These are phyloP conservation scores for Sardinella longiceps DNA, from an alignment of 2,797 vertebrate genomes.

Conservation along the genomic window DNA sequence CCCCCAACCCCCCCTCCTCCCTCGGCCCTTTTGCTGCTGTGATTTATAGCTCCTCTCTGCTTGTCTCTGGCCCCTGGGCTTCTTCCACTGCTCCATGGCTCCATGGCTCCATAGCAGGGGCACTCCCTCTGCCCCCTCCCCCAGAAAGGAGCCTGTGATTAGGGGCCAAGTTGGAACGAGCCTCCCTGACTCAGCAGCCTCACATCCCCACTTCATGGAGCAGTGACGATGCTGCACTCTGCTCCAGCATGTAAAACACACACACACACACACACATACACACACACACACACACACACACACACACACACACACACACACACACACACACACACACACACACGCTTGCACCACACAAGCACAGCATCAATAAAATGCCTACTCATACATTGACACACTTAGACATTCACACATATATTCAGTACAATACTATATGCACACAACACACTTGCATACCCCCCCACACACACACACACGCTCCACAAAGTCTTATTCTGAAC, in stretches of 20 bases:
- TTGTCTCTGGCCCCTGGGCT: conserved; percentile 38
- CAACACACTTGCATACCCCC: neutral
- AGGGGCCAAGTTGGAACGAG: conserved; percentile 42
- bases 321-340: conserved; percentile 28
- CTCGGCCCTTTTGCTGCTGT: conserved; percentile 21
- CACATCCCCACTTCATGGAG: neutral
- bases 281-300: neutral
- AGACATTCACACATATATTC: neutral
- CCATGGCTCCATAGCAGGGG: neutral
- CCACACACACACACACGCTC: neutral
- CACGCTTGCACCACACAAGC: too few species aligned
- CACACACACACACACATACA: neutral
- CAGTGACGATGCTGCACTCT: neutral
- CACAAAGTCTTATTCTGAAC: neutral
- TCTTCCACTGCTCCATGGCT: neutral
- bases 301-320: neutral
- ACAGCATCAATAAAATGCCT: neutral
- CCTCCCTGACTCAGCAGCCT: conserved; percentile 42
- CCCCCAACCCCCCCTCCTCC: neutral
- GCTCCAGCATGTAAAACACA: neutral
- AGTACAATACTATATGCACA: neutral
- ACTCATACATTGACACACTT: conserved; percentile 28
- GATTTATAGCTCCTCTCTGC: conserved; percentile 48
- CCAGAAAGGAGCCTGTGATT: conserved; percentile 46
- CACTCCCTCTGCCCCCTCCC: conserved; percentile 35